Base-by-base conservation (phyloP, 2,797 vertebrate genomes). In the Sphaeramia orbicularis region DNA sequence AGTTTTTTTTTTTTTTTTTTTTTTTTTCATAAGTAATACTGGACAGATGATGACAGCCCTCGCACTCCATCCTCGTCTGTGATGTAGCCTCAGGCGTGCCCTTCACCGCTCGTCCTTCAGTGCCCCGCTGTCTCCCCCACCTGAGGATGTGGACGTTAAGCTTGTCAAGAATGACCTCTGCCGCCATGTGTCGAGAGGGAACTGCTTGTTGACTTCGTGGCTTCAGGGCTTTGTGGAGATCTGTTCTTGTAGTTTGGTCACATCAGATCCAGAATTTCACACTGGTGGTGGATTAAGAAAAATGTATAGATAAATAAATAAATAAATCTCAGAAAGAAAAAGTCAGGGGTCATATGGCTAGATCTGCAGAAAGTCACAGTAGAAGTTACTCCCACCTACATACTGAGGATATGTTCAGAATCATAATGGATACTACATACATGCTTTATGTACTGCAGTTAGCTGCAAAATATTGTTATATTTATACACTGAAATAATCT, bases 31-130 rank as follows among this genome's bases (percentile, higher is more conserved):
- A 67, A 60, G 36, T 52, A 48, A 68, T 50, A 72, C 78, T 13
- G 59, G 66, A 50, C 66, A 16, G 60, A 79, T 56, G 24, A 80
- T 74, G 72, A 84, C 70, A 81, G 70, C 36, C 37, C 15, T 59
- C 38, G 18, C 62, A 69, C 53, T 48, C 48, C 40, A 41, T 37
- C 60, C 47, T 55, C 2, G 9, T 38, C 67, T 66, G 18, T 57
- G 43, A 9, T 4, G 41, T 36, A 65, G 72, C 84, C 78, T 0
- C 50, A 76, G 79, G 73, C 56, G 1, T 13, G 49, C 66, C 74
- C 78, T 80, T 63, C 32, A 4, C 52, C 1, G 9, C 21, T 37
- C 11, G 43, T 21, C 70, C 59, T 66, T 67, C 73, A 48, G 56
- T 47, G 47, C 54, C 57, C 40, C 1, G 13, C 21, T 24, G 24